A percentile compares a stretch with the other conserved stretches of the same genome.
phyloP scores from a whole-genome alignment of 2,888 invertebrate genomes.

The Gonocerus acuteangulatus region DNA sequence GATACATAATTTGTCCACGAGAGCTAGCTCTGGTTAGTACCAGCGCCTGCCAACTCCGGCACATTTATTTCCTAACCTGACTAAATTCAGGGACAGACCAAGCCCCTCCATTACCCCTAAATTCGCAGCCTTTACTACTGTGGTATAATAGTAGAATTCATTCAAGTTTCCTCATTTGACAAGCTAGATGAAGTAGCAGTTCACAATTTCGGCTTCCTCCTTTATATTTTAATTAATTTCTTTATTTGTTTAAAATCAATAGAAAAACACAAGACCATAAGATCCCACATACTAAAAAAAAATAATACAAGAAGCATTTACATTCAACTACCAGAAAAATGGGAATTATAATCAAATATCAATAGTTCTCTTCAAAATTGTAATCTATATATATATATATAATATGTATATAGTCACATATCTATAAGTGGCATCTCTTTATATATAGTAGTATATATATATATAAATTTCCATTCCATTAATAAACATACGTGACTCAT shows the following conservation, averaged over 20 bases:
- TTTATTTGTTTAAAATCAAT: conserved; percentile 30
- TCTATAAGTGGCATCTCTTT: conserved; percentile 27
- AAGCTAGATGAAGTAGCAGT: conserved; percentile 29
- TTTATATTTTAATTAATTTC: conserved; percentile 17
- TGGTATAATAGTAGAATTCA: conserved; percentile 34
- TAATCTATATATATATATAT: conserved; percentile 28
- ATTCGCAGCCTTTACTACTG: conserved; percentile 36
- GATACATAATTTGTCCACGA: conserved; percentile 36
- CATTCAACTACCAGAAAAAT: conserved; percentile 36
- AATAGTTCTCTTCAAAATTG: conserved; percentile 21
- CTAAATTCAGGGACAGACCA: conserved; percentile 28
- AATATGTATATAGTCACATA: conserved; percentile 27
- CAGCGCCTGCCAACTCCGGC: neutral
- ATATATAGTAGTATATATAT: conserved; percentile 1
- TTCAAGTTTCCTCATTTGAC: conserved; percentile 21
- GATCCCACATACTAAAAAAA: conserved; percentile 32
- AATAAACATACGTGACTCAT: conserved; percentile 6
- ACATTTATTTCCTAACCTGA: conserved; percentile 32
- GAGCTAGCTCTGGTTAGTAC: conserved; percentile 5
- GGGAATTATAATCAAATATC: conserved; percentile 33
- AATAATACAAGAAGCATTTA: conserved; percentile 34
- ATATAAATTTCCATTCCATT: neutral
- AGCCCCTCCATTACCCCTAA: conserved; percentile 35
- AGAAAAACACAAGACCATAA: conserved; percentile 34
- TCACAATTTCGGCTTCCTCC: conserved; percentile 30